Evolutionary conservation across 2,888 invertebrate genomes (phyloP).

Genomic region (Calliopum simillimum): DNA sequence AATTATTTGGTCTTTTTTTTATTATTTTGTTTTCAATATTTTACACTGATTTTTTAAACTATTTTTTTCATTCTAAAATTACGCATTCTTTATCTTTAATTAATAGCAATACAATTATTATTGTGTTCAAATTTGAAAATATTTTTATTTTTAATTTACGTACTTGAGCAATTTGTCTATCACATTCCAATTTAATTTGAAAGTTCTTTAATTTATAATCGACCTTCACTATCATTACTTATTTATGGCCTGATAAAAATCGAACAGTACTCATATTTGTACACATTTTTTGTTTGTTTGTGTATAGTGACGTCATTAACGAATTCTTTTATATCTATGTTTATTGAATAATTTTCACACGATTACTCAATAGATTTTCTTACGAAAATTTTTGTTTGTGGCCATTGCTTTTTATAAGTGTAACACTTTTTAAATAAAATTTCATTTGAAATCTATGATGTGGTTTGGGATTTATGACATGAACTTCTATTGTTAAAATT

Average conservation of each 20-base stretch:
- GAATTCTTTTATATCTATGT: constrained; percentile 10
- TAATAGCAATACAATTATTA: no score
- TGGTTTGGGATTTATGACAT: background rate
- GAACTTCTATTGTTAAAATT: background rate
- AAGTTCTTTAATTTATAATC: constrained; percentile 3
- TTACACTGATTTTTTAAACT: background rate
- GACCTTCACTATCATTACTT: constrained; percentile 29
- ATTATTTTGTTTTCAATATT: constrained; percentile 28
- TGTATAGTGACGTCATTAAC: constrained; percentile 7
- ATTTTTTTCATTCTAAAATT: constrained; percentile 19
- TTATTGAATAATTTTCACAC: background rate
- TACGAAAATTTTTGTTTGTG: constrained; percentile 37
- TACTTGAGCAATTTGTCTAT: background rate
- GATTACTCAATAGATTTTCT: constrained; percentile 27
- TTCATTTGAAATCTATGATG: constrained; percentile 5
- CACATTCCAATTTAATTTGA: background rate
- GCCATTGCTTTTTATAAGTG: constrained; percentile 30
- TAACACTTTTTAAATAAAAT: constrained; percentile 23
- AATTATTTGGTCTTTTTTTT: constrained; percentile 21
- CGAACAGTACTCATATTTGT: background rate
- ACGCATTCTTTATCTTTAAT: background rate
- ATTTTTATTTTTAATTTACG: background rate
- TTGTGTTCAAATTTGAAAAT: background rate
- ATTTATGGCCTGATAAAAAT: background rate
- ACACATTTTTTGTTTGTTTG: constrained; percentile 22